These are phyloP conservation scores for Peromyscus melanophrys DNA, from an alignment of 2,797 vertebrate species.

Conservation along the genomic window DNA sequence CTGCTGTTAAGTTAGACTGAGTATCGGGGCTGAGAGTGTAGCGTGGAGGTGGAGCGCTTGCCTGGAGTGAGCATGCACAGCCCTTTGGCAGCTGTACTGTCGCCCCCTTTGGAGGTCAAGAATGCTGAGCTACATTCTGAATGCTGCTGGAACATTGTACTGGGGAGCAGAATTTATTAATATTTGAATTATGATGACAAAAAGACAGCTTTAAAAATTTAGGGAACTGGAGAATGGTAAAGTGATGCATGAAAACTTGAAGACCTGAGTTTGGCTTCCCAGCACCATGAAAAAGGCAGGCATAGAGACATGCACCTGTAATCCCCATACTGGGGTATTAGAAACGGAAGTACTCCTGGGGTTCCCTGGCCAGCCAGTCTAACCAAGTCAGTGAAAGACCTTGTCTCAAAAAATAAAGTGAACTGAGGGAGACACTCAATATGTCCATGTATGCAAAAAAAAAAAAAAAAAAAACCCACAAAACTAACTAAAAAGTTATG, in stretches of 20 bases:
- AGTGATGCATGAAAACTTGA: neutral
- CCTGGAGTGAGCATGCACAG: neutral
- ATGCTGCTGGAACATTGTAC: neutral
- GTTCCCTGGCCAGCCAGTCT: neutral
- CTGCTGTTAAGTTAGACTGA: rapidly evolving
- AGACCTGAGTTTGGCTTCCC: neutral
- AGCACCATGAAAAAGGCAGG: neutral
- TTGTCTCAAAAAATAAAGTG: neutral
- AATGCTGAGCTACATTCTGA: neutral
- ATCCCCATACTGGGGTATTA: neutral
- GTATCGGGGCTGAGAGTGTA: neutral
- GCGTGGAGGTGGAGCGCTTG: neutral
- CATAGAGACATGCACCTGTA: neutral
- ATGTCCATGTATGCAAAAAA: too few species aligned
- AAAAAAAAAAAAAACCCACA: neutral
- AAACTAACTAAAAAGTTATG: neutral
- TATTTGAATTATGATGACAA: neutral
- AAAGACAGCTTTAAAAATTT: neutral
- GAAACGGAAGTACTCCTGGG: neutral
- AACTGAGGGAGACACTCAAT: neutral
- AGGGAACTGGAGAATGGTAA: neutral
- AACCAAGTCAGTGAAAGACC: neutral
- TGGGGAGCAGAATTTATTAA: neutral
- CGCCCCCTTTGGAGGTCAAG: neutral
- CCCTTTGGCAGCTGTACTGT: neutral